Percentiles rank a stretch among this genome's conserved stretches.
Conservation (phyloP, 2,888 invertebrate genomes). For the Desoria tigrina region DNA sequence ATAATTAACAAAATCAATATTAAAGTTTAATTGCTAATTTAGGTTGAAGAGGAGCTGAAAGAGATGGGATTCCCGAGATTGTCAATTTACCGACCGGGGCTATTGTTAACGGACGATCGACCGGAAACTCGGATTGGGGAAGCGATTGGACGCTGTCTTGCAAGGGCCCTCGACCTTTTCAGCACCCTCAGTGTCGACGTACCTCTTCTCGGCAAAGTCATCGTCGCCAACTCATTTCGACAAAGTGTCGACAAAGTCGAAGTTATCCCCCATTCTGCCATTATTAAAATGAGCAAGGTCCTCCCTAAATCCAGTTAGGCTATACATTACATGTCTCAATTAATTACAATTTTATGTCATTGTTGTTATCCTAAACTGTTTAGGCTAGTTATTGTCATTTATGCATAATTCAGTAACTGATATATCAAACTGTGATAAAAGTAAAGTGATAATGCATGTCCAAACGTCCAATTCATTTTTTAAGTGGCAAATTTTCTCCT, state of each 20-base stretch:
- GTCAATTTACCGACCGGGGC: conserved; percentile 50
- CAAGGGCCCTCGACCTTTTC: conserved; percentile 51
- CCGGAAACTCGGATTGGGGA: conserved; percentile 51
- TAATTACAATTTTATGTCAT: no score
- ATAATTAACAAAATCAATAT: no score
- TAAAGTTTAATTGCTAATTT: no score
- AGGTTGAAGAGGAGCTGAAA: conserved; percentile 52
- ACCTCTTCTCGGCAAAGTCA: conserved; percentile 53
- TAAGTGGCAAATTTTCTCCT: no score
- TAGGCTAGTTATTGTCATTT: no score
- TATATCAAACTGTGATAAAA: no score
- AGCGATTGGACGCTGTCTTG: conserved; percentile 39
- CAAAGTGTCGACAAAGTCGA: conserved; percentile 28
- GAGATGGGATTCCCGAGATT: conserved; percentile 51
- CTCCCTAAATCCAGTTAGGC: no score
- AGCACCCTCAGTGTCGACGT: conserved; percentile 53
- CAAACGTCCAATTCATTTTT: no score
- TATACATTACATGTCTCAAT: no score
- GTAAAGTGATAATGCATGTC: no score
- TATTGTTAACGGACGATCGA: conserved; percentile 52
- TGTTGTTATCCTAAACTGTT: no score
- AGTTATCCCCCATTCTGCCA: conserved; percentile 36
- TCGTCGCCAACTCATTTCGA: conserved; percentile 52
- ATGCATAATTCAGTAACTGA: no score
- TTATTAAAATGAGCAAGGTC: conserved; percentile 36